Base-by-base conservation (phyloP, 2,888 invertebrate genomes). In the Cynaeus angustus region DNA sequence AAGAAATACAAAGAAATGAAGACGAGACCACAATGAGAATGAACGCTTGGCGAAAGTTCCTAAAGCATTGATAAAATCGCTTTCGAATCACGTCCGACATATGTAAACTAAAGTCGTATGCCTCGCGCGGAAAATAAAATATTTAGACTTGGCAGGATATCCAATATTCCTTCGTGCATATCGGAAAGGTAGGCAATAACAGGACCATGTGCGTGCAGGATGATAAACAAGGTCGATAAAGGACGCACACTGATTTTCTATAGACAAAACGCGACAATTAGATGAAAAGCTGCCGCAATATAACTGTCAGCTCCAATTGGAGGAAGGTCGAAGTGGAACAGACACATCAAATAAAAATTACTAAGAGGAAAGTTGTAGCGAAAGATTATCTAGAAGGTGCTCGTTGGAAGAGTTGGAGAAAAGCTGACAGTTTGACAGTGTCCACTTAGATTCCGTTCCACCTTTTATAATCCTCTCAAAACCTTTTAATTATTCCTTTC, bases 21-120 rank as follows among this genome's bases (percentile, higher is more conserved):
- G 73, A 75, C 72, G 72, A 70, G 74, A 73, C 73, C 72, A 62
- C 76, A 74, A 76, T 76, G 75, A 75, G 72, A 72, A 76, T 74
- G 68, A 72, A 74, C 74, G 71, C 71, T 68, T 70, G 73, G 66
- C 72, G 74, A 76, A 77, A 71, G 74, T 74, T 56, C 48, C 64
- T 64, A 69, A 72, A 71, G 75, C 70, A 72, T 72, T 72, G 75
- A 80, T 79, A 79, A 76, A 78, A 81, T 80, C 77, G 79, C 77
- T 80, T 82, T 82, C 82, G 74, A 82, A 83, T 82, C 83, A 83
- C 83, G 83, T 84, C 74, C 80, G 78, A 81, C 81, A 81, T 83
- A 83, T 83, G 83, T 82, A 83, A 84, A 84, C 83, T 79, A 82
- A 81, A 80, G 80, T 79, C 80, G 80, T 81, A 77, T 76, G 79